phyloP scores from a whole-genome alignment of 2,113 vertebrate genomes.

The Astur gentilis region DNA sequence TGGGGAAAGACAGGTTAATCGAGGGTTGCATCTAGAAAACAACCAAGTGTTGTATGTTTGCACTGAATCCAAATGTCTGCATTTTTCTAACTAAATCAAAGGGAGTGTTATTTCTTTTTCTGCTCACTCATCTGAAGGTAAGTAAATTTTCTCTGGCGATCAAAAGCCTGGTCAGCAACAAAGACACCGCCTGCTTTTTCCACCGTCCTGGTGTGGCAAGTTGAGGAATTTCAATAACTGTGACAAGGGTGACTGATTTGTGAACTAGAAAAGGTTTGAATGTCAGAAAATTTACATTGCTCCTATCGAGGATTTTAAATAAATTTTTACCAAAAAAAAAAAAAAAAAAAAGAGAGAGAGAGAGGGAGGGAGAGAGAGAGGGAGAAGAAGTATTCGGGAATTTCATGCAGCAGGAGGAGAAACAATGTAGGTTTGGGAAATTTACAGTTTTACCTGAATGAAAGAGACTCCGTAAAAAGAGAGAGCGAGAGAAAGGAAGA shows the following conservation, averaged over 20 bases:
- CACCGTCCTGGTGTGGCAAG: constrained; percentile 83
- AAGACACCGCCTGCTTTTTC: constrained; percentile 85
- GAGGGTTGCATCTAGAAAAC: constrained; percentile 83
- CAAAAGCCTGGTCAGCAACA: constrained; percentile 86
- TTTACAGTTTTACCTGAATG: constrained; percentile 77
- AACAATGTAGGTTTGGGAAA: constrained; percentile 70
- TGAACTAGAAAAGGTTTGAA: constrained; percentile 83
- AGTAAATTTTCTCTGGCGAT: constrained; percentile 89
- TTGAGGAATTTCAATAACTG: constrained; percentile 85
- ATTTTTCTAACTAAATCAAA: constrained; percentile 89
- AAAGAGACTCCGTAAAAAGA: constrained; percentile 31
- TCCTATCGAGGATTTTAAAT: constrained; percentile 72
- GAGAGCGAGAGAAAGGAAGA: background rate
- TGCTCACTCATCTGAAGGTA: constrained; percentile 90
- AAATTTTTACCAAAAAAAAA: background rate
- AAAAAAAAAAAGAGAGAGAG: too few species aligned
- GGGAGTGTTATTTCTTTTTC: constrained; percentile 87
- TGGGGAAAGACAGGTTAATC: constrained; percentile 86
- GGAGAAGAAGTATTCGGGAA: constrained; percentile 14
- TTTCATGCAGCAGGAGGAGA: constrained; percentile 59
- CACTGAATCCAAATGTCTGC: constrained; percentile 87
- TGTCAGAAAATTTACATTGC: constrained; percentile 83
- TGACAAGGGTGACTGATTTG: constrained; percentile 89
- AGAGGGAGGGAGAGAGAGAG: accelerated
- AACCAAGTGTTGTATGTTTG: constrained; percentile 89